These are phyloP conservation scores for Zhengitettix transpicula DNA, from an alignment of 2,888 invertebrate species.

Conservation along the genomic window DNA sequence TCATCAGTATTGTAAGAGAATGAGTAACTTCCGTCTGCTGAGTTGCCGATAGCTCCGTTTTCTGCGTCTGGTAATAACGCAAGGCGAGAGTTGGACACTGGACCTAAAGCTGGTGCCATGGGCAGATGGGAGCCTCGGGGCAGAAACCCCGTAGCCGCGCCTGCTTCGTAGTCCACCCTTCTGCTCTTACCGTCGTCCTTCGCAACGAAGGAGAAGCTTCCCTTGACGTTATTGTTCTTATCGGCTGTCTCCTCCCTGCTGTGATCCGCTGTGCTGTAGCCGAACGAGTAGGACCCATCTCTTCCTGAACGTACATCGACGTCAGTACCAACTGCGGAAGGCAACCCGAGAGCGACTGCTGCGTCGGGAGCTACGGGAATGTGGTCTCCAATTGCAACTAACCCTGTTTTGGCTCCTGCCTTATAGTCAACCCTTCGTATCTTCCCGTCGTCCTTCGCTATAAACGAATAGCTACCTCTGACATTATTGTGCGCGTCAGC, in stretches of 20 bases:
- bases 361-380: background rate
- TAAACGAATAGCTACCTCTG: constrained; percentile 13
- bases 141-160: constrained; percentile 15
- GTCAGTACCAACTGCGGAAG: background rate
- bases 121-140: constrained; percentile 16
- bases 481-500: constrained; percentile 22
- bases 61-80: no score
- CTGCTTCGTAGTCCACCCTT: constrained; percentile 14
- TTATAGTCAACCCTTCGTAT: constrained; percentile 13
- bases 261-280: constrained; percentile 13
- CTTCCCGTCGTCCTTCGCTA: constrained; percentile 15
- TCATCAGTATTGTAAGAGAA: constrained; percentile 15
- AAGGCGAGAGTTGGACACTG: background rate
- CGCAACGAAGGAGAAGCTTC: constrained; percentile 16
- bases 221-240: constrained; percentile 14
- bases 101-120: constrained; percentile 8
- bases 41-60: background rate
- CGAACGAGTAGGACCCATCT: constrained; percentile 11
- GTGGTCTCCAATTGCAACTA: constrained; percentile 15
- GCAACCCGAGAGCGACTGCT: background rate
- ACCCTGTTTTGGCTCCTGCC: constrained; percentile 16
- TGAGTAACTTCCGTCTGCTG: constrained; percentile 16
- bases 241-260: constrained; percentile 12
- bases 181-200: constrained; percentile 14
- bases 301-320: background rate